Evolutionary conservation across 2,113 vertebrate species (phyloP), one percentile per base, ranked within the genome.

Genomic region (Oreochromis aureus): DNA sequence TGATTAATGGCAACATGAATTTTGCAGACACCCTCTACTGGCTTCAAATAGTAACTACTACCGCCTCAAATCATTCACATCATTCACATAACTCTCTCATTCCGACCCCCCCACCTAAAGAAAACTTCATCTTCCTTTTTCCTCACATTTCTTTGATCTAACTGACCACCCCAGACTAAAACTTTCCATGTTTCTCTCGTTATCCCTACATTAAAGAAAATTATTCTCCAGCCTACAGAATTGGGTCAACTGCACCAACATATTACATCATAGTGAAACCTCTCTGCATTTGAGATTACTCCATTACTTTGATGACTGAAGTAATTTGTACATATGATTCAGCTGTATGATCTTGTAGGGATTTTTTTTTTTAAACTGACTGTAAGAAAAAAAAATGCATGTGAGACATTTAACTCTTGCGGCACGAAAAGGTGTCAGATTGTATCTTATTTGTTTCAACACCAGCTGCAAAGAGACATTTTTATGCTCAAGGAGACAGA

Each of bases 11-110:
- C 82, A 85, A 87, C 89, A 94, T 93, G 89, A 90, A 93, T 94
- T 95, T 94, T 91, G 89, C 92, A 90, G 89, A 95, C 93, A 92
- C 93, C 93, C 90, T 92, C 93, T 94, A 94, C 93, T 92, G 93
- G 92, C 85, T 91, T 91, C 90, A 92, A 93, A 93, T 92, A 91
- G 90, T 81, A 88, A 93, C 93, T 94, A 86, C 92, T 90, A 89
- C 85, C 53, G 54, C 79, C 71, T 93, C 83, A 80, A 92, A 91
- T 91, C 82, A 86, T 80, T 90, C 83, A 89, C 85, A 71, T 90
- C 71, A 89, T 51, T 76, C 71, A 76, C 44, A 76, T 84, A 84
- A 89, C 86, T 85, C 69, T 87, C 81, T 61, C 80, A 41, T 59
- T 82, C 80, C 6, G 41, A 18, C 54, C 41, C 34, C 39, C 39